A percentile compares a stretch with the other conserved stretches of the same genome.
phyloP scores from a whole-genome alignment of 2,797 vertebrate genomes.

The Mionectes olivaceus region DNA sequence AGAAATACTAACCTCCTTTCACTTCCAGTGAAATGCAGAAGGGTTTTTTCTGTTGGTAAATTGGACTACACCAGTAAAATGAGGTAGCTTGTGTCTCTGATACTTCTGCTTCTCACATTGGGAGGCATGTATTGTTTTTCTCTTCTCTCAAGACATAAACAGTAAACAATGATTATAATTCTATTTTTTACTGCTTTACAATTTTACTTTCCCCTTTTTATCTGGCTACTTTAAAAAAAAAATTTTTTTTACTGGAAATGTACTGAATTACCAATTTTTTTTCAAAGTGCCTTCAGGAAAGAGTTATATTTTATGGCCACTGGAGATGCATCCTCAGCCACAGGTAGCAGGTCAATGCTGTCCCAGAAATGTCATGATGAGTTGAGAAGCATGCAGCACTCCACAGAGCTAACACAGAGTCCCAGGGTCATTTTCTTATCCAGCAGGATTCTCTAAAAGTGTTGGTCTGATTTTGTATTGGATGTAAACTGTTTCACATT shows the following conservation, averaged over 20 bases:
- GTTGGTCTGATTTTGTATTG: not conserved
- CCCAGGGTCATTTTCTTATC: not conserved
- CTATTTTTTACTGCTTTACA: not conserved
- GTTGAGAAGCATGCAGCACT: not conserved
- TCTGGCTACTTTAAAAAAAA: not conserved
- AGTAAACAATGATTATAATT: not conserved
- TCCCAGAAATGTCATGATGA: constrained; percentile 15
- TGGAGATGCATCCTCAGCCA: not conserved
- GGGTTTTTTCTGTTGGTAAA: not conserved
- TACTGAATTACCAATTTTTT: not conserved
- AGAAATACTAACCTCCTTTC: not conserved
- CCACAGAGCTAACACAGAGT: not conserved
- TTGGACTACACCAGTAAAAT: not conserved
- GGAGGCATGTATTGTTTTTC: not conserved
- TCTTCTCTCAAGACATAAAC: not conserved
- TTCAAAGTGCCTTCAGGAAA: constrained; percentile 13
- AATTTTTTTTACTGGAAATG: not conserved
- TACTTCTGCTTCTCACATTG: not conserved
- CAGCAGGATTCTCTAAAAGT: not conserved
- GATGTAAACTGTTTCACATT: not conserved
- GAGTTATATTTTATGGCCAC: constrained; percentile 1
- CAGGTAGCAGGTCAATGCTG: not conserved
- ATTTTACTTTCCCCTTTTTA: not conserved
- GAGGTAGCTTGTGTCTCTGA: not conserved
- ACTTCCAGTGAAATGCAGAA: not conserved